phyloP scores from a whole-genome alignment of 2,113 vertebrate genomes.

The Neodontobutis hainanensis region DNA sequence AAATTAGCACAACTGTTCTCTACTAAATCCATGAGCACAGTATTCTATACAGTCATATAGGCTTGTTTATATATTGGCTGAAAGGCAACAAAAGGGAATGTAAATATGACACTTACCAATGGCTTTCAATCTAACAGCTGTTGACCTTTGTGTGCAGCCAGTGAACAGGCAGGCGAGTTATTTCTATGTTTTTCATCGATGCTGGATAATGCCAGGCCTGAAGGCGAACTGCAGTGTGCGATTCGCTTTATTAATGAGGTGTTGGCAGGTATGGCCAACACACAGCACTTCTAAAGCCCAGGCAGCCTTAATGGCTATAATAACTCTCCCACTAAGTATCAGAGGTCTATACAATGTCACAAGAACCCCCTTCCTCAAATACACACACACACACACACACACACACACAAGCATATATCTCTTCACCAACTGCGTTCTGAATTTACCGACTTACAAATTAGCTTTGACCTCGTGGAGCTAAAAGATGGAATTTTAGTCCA shows the following conservation, averaged over 20 bases:
- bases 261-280: conserved; percentile 61
- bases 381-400: conserved; percentile 13
- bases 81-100: conserved; percentile 27
- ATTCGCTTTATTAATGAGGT: conserved; percentile 73
- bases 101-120: conserved; percentile 26
- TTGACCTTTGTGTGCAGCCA: conserved; percentile 40
- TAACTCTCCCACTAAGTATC: conserved; percentile 75
- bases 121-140: conserved; percentile 20
- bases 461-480: conserved; percentile 73
- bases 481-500: conserved; percentile 72
- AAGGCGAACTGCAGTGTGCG: conserved; percentile 51
- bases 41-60: no score
- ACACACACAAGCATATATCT: conserved; percentile 4
- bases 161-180: conserved; percentile 12
- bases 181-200: conserved; percentile 31
- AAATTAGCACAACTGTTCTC: no score
- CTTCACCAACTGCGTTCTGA: conserved; percentile 24
- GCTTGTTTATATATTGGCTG: conserved; percentile 34
- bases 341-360: conserved; percentile 73
- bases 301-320: conserved; percentile 73
- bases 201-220: conserved; percentile 28
- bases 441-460: conserved; percentile 77
- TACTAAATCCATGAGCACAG: no score
- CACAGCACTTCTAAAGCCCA: conserved; percentile 54
- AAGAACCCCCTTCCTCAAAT: conserved; percentile 21